Base-by-base conservation (phyloP, 2,888 invertebrate species). In the Nematopogon swammerdamellus region DNA sequence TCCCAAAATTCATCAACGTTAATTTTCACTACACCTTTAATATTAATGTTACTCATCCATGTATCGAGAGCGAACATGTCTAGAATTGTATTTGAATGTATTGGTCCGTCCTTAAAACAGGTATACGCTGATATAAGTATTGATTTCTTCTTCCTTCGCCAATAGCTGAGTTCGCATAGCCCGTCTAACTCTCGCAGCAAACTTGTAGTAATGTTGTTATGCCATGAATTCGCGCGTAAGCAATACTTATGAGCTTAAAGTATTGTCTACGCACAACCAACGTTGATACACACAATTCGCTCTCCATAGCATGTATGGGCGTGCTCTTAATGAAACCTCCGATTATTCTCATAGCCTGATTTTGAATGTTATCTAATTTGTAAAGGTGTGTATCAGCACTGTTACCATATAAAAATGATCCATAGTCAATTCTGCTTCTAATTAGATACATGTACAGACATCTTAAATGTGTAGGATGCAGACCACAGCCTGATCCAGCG, bases 341-440 rank as follows among this genome's bases (percentile, higher is more conserved):
- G n/a, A 55, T 47, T 6, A 53, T 50, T 49, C 56, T 50, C 48
- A 56, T 42, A 2, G 52, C 53, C 44, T 56, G 54, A 50, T 57
- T 57, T 50, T 57, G 60, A 2, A 58, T 19, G 36, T 44, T 54
- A 30, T 56, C 54, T 44, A 58, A 14, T 49, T 56, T 59, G 14
- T 20, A 6, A 29, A 57, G 19, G 44, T 56, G 45, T 3, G 45
- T 52, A 46, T 57, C 50, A 16, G 44, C 20, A 29, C 53, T 52
- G 29, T 44, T 55, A 4, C 51, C 55, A 46, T 53, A 56, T 1
- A 60, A 29, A 49, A 54, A 57, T 30, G 55, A 29, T 1, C 49
- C 57, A 48, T 57, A 58, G 46, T 59, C 59, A 0, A 61, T 17
- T 20, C 59, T 47, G 46, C 59, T 59, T 17, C 60, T 45, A 43